Percentiles rank a stretch among this genome's conserved stretches.
Conservation (phyloP, 2,888 invertebrate species). For the Frankliniella fusca region DNA sequence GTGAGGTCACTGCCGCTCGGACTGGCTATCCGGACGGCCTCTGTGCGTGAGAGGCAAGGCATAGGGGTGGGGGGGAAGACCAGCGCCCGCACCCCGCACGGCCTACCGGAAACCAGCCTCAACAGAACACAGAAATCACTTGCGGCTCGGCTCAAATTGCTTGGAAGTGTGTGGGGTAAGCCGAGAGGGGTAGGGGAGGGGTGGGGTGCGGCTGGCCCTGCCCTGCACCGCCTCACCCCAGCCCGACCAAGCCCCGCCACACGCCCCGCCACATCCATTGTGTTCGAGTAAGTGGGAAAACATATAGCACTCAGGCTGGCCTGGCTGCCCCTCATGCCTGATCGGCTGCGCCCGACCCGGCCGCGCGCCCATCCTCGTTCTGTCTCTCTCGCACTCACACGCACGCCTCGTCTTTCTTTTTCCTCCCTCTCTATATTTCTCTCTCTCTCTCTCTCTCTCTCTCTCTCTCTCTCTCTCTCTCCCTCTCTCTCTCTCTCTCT, state of each 20-base stretch:
- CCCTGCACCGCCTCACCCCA: not conserved
- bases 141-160: conserved; percentile 9
- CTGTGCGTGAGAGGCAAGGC: not conserved
- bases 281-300: not conserved
- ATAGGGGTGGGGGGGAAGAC: not conserved
- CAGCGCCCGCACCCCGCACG: not conserved
- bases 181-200: not conserved
- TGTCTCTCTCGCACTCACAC: too few species aligned
- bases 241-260: too few species aligned
- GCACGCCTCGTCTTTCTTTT: too few species aligned
- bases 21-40: too few species aligned
- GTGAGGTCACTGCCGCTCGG: too few species aligned
- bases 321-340: too few species aligned
- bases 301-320: not conserved
- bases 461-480: too few species aligned
- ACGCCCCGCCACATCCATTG: not conserved
- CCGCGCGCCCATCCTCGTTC: too few species aligned
- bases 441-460: too few species aligned
- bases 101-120: conserved; percentile 3
- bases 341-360: too few species aligned
- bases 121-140: conserved; percentile 21
- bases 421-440: too few species aligned
- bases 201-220: not conserved
- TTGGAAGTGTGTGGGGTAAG: not conserved
- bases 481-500: too few species aligned